Evolutionary conservation across 1,140 invertebrate species (phyloP), one percentile per base, ranked within the genome.

Genomic region (Saxidomus purpurata): DNA sequence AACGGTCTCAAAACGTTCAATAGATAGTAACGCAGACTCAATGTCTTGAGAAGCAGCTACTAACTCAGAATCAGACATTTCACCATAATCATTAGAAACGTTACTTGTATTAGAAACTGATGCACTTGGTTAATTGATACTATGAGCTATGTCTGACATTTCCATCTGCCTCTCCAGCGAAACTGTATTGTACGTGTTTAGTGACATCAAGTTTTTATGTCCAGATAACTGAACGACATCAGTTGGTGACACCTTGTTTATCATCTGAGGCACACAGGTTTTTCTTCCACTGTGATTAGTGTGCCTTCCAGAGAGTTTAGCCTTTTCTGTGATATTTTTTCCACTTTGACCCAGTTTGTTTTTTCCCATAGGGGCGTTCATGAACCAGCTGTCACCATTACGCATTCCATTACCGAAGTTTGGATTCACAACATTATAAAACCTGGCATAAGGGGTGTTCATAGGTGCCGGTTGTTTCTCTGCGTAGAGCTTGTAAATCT

Each of bases 151-250:
- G n/a, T 36, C 47, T 6, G 74, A 77, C 74, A 77, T 77, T 47
- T 77, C 43, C 13, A 4, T 22, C 40, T 77, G 74, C 28, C n/a
- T 15, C 40, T 77, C 38, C 19, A 77, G 3, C 1, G 74, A 77
- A 4, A 77, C n/a, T 25, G 74, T 77, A 38, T 77, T 77, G 40
- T 77, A 77, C 28, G 40, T 11, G 74, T 77, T 77, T n/a, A 77
- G n/a, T 40, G 74, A 77, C 36, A 77, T 40, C 34, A 77, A 11
- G 25, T 49, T 77, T 25, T n/a, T 77, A n/a, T 77, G 36, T 4
- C 74, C 74, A 17, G 74, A 77, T 11, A 77, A 25, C 28, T 77
- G 74, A 28, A 38, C 74, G 2, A 77, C 36, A 77, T 77, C 40
- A 47, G n/a, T 77, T 8, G 74, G 38, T 2, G 36, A 36, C 9